Conservation (phyloP, 2,888 invertebrate genomes). For the Ophraella communa region DNA sequence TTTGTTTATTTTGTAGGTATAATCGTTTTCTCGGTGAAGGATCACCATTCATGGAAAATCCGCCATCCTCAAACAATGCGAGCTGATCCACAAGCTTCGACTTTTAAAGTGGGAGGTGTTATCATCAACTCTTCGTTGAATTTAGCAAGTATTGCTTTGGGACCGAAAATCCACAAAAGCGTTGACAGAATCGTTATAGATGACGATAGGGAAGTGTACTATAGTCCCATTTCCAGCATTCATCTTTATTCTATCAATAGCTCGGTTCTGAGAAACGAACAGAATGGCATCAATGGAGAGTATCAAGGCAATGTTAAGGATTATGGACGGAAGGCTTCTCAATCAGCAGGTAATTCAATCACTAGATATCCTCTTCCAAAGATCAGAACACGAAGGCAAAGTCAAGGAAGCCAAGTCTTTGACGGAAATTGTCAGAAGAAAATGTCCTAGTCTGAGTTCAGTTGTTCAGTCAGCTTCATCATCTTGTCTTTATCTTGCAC, state of each 20-base stretch:
- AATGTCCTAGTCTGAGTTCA: too few species aligned
- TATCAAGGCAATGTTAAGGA: constrained; percentile 63
- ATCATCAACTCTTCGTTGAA: constrained; percentile 66
- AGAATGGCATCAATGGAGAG: constrained; percentile 52
- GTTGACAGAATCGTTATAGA: constrained; percentile 43
- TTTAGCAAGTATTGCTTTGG: constrained; percentile 75
- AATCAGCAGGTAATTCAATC: constrained; percentile 30
- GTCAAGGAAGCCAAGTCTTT: too few species aligned
- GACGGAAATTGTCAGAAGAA: too few species aligned
- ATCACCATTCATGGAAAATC: constrained; percentile 74
- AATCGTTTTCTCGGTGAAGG: constrained; percentile 71
- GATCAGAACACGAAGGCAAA: too few species aligned
- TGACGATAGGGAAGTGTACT: constrained; percentile 64
- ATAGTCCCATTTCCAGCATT: constrained; percentile 72
- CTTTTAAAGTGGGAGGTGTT: constrained; percentile 68
- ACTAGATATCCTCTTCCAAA: too few species aligned
- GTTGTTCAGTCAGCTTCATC: too few species aligned
- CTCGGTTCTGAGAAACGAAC: constrained; percentile 66
- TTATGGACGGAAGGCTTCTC: constrained; percentile 59
- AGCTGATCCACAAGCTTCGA: constrained; percentile 65
- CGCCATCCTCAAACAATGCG: constrained; percentile 70
- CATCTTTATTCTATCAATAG: constrained; percentile 72
- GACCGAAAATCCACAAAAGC: constrained; percentile 59
- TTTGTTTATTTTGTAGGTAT: constrained; percentile 62
- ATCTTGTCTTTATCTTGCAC: too few species aligned